These are phyloP conservation scores for Doris montereyensis DNA, from an alignment of 2,888 invertebrate species.

Conservation along the genomic window DNA sequence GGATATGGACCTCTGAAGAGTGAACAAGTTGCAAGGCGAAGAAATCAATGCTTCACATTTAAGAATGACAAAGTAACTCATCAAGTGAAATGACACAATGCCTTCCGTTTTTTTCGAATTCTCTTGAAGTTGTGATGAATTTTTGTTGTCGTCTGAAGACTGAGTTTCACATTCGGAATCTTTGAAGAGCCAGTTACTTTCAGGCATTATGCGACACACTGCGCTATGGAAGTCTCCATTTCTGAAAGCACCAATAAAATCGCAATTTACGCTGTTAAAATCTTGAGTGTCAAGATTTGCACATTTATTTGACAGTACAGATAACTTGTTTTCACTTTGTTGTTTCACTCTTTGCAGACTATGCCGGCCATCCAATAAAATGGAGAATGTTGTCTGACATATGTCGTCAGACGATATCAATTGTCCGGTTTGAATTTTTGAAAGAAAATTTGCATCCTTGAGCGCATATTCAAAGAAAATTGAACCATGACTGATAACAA, in stretches of 20 bases:
- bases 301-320: not conserved
- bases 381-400: conserved; percentile 25
- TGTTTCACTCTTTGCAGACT: not conserved
- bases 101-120: conserved; percentile 34
- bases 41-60: not conserved
- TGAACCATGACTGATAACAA: conserved; percentile 59
- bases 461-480: conserved; percentile 49
- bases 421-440: conserved; percentile 15
- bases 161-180: conserved; percentile 40
- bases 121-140: not conserved
- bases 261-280: conserved; percentile 23
- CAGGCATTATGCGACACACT: conserved; percentile 49
- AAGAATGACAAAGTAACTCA: conserved; percentile 35
- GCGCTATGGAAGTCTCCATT: conserved; percentile 39
- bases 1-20: no score
- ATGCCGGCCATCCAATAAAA: conserved; percentile 30
- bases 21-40: not conserved
- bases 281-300: conserved; percentile 3
- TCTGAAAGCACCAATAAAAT: conserved; percentile 28
- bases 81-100: conserved; percentile 33
- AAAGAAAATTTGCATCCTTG: conserved; percentile 21
- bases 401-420: conserved; percentile 5
- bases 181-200: conserved; percentile 53
- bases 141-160: not conserved
- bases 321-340: not conserved